A percentile compares a stretch with the other conserved stretches of the same genome.
Conservation (phyloP, 2,797 vertebrate genomes). For the Hydrophis major region DNA sequence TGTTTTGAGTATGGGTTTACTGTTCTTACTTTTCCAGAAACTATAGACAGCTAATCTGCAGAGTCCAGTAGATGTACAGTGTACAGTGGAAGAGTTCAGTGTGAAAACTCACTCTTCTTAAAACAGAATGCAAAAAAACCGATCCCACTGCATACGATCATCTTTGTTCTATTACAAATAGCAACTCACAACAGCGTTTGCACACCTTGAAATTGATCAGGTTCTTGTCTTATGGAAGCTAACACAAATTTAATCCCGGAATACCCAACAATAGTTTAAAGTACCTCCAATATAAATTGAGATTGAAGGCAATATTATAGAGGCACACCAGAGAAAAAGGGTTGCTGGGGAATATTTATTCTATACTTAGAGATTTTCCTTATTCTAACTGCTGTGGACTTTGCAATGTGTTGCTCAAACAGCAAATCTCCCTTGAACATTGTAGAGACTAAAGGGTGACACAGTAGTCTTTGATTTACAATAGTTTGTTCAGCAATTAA, state of each 20-base stretch:
- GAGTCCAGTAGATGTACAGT: not conserved
- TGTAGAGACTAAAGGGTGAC: not conserved
- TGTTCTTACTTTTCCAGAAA: not conserved
- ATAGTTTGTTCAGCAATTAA: not conserved
- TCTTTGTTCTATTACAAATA: not conserved
- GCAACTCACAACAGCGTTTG: not conserved
- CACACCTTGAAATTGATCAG: not conserved
- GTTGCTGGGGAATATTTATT: not conserved
- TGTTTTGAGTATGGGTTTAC: not conserved
- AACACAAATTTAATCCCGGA: not conserved
- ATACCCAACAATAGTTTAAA: not conserved
- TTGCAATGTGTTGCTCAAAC: not conserved
- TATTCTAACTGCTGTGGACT: not conserved
- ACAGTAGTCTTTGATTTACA: not conserved
- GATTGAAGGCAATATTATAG: not conserved
- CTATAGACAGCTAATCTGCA: not conserved
- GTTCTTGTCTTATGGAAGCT: not conserved
- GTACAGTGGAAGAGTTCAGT: not conserved
- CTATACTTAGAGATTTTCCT: not conserved
- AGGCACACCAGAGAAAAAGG: not conserved
- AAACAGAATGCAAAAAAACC: not conserved
- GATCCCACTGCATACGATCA: not conserved
- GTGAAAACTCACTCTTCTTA: not conserved
- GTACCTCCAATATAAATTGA: not conserved
- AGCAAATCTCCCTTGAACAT: not conserved